Conservation (phyloP, 2,888 invertebrate genomes). For the Parelbella ahira region DNA sequence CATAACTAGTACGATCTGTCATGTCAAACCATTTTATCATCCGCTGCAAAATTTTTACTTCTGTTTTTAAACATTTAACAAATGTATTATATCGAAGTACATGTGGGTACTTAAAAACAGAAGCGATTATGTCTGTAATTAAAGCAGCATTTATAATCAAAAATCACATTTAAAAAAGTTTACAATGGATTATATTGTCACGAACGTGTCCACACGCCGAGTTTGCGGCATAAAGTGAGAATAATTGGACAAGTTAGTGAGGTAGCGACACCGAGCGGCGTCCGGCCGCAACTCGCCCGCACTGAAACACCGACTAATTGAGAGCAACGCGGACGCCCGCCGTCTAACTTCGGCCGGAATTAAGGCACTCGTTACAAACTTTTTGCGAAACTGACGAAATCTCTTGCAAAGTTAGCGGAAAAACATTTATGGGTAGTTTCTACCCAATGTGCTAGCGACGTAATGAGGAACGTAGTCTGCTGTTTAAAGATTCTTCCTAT, state of each 20-base stretch:
- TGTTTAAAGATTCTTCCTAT: constrained; percentile 5
- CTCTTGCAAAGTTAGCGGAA: constrained; percentile 52
- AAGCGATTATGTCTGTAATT: too few species aligned
- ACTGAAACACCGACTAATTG: constrained; percentile 39
- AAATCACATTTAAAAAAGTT: too few species aligned
- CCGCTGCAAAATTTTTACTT: too few species aligned
- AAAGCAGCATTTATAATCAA: too few species aligned
- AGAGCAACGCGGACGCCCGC: constrained; percentile 42
- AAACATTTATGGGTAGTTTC: constrained; percentile 48
- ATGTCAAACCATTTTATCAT: too few species aligned
- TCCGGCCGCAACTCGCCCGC: constrained; percentile 19
- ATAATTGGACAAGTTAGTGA: constrained; percentile 22
- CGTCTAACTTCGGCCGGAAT: constrained; percentile 56
- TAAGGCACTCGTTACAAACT: constrained; percentile 70
- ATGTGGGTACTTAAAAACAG: too few species aligned
- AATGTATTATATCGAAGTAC: too few species aligned
- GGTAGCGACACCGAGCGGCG: constrained; percentile 19
- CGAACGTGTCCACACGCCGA: too few species aligned
- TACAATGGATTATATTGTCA: too few species aligned
- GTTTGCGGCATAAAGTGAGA: constrained; percentile 16
- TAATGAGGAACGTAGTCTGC: constrained; percentile 25
- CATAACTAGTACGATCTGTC: too few species aligned
- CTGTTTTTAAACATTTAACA: too few species aligned
- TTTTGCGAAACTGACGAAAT: constrained; percentile 63
- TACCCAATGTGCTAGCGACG: constrained; percentile 23